Evolutionary conservation across 2,113 vertebrate genomes (phyloP).

Genomic region (Otolemur garnettii): DNA sequence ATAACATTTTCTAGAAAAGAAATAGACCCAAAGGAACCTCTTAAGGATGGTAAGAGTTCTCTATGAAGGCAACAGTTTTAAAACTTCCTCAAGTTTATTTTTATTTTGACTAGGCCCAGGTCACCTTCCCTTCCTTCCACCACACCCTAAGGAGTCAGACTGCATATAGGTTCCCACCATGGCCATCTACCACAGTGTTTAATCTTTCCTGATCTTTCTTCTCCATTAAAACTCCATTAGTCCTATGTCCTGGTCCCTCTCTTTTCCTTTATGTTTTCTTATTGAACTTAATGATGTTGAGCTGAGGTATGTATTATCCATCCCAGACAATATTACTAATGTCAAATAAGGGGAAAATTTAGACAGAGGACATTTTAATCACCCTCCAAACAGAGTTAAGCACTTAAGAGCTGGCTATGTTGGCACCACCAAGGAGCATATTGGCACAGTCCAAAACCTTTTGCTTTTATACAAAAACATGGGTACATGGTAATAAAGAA

Average conservation of each 20-base stretch:
- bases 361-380: slow-evolving; percentile 37
- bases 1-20: slow-evolving; percentile 21
- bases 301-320: slow-evolving; percentile 17
- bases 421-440: background rate
- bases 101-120: slow-evolving; percentile 32
- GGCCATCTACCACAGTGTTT: background rate
- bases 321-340: slow-evolving; percentile 31
- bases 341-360: background rate
- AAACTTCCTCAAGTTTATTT: slow-evolving; percentile 28
- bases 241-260: background rate
- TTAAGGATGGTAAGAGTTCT: background rate
- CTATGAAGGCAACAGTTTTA: background rate
- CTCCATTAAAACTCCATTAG: background rate
- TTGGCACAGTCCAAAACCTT: background rate
- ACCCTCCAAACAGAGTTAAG: background rate
- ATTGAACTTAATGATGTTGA: slow-evolving; percentile 40
- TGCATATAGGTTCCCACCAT: background rate
- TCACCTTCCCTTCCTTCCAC: background rate
- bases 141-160: background rate
- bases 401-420: background rate
- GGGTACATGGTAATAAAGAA: background rate
- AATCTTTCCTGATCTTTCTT: slow-evolving; percentile 27
- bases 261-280: slow-evolving; percentile 44
- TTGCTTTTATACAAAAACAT: background rate
- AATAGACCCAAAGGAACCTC: background rate